Percentiles rank a stretch among this genome's conserved stretches.
These are phyloP conservation scores for Ophonus ardosiacus DNA, from an alignment of 2,888 invertebrate species.

Conservation along the genomic window DNA sequence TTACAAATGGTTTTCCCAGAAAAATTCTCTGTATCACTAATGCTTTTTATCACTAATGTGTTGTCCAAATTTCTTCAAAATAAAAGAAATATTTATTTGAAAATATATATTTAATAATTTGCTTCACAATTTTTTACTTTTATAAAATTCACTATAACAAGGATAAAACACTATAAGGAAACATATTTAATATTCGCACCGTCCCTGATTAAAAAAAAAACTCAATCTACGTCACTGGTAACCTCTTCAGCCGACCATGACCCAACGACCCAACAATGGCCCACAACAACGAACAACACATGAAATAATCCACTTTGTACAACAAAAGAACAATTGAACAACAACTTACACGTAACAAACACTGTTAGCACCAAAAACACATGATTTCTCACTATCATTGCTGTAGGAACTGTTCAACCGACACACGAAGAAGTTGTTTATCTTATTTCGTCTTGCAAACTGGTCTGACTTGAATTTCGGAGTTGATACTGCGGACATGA, in stretches of 20 bases:
- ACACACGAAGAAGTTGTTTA: constrained; percentile 65
- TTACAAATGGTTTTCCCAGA: no score
- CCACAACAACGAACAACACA: constrained; percentile 22
- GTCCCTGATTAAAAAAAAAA: not conserved
- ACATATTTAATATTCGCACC: not conserved
- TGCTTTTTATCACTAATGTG: no score
- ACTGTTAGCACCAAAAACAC: constrained; percentile 32
- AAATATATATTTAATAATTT: no score
- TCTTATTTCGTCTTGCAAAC: constrained; percentile 32
- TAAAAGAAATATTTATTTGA: no score
- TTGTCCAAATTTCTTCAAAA: no score
- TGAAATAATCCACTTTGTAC: constrained; percentile 4
- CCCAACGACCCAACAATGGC: constrained; percentile 37
- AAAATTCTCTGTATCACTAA: no score
- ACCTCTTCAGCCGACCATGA: constrained; percentile 40
- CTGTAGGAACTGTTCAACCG: constrained; percentile 21
- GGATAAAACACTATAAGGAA: no score
- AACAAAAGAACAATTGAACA: constrained; percentile 16
- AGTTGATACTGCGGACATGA: not conserved
- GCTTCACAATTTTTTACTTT: no score
- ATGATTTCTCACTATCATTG: constrained; percentile 39
- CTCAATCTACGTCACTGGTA: constrained; percentile 1
- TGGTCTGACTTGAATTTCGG: constrained; percentile 52
- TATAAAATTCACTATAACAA: no score
- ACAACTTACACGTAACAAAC: constrained; percentile 39